These are phyloP conservation scores for Pemphigus obesinymphae DNA, from an alignment of 1,140 invertebrate species.

Conservation along the genomic window DNA sequence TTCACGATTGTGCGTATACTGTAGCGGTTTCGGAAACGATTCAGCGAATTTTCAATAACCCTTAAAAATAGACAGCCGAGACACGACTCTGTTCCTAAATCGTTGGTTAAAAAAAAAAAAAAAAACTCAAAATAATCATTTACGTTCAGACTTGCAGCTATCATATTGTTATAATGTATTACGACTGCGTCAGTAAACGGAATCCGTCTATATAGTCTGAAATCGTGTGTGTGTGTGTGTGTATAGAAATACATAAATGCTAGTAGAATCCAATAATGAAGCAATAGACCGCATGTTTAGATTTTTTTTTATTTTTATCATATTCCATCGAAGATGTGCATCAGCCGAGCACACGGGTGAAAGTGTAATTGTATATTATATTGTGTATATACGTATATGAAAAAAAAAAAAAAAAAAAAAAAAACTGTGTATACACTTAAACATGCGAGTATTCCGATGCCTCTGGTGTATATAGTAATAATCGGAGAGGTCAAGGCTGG, in stretches of 20 bases:
- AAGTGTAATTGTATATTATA: conserved; percentile 23
- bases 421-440: conserved; percentile 1
- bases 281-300: neutral
- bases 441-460: neutral
- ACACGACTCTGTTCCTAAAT: conserved; percentile 22
- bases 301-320: neutral
- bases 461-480: neutral
- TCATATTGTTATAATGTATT: neutral
- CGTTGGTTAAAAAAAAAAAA: neutral
- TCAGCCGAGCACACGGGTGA: conserved; percentile 18
- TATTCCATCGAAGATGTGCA: neutral
- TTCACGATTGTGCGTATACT: neutral
- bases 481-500: conserved; percentile 37
- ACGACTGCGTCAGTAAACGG: neutral
- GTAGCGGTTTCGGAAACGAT: neutral
- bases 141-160: neutral
- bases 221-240: neutral
- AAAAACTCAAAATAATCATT: neutral
- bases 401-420: no score
- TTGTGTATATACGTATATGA: no score
- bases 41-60: conserved; percentile 7
- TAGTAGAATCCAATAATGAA: conserved; percentile 18
- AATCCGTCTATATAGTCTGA: neutral
- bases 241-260: neutral
- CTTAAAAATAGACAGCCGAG: neutral